These are phyloP conservation scores for Eristalis pertinax DNA, from an alignment of 2,888 invertebrate genomes.

Conservation along the genomic window DNA sequence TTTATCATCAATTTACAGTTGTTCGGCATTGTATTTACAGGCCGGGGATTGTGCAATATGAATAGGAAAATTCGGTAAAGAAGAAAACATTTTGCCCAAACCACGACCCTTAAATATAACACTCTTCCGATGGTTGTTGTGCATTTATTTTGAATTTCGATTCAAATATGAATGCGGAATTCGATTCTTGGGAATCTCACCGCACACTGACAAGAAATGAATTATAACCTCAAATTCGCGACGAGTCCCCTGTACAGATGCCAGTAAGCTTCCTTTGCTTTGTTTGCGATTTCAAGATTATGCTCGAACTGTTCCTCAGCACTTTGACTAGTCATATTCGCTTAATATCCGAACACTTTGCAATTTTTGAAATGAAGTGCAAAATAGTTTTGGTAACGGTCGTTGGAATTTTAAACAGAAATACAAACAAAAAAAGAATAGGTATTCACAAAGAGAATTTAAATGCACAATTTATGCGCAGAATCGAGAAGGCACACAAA, in stretches of 20 bases:
- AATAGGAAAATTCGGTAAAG: slow-evolving; percentile 36
- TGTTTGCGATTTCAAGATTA: slow-evolving; percentile 55
- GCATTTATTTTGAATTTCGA: not conserved
- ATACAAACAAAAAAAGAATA: slow-evolving; percentile 45
- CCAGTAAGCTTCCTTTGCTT: slow-evolving; percentile 72
- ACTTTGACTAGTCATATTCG: slow-evolving; percentile 29
- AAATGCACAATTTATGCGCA: slow-evolving; percentile 47
- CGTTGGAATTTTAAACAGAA: slow-evolving; percentile 5
- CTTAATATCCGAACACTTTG: not conserved
- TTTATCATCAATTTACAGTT: slow-evolving; percentile 47
- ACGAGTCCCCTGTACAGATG: slow-evolving; percentile 72
- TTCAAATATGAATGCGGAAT: not conserved
- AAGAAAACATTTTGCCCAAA: slow-evolving; percentile 75
- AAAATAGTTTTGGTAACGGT: slow-evolving; percentile 47
- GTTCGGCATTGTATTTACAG: slow-evolving; percentile 75
- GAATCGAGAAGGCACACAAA: slow-evolving; percentile 28
- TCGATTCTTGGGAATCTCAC: not conserved
- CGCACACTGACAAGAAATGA: slow-evolving; percentile 7
- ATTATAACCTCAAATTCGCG: slow-evolving; percentile 74
- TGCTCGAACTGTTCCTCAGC: slow-evolving; percentile 27
- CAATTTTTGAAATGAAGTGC: not conserved
- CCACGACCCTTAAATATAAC: slow-evolving; percentile 75
- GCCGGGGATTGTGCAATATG: slow-evolving; percentile 79
- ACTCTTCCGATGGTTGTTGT: not conserved
- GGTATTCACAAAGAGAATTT: slow-evolving; percentile 57